Evolutionary conservation across 2,797 vertebrate genomes (phyloP), one percentile per base, ranked within the genome.

Genomic region (Eleutherodactylus coqui): DNA sequence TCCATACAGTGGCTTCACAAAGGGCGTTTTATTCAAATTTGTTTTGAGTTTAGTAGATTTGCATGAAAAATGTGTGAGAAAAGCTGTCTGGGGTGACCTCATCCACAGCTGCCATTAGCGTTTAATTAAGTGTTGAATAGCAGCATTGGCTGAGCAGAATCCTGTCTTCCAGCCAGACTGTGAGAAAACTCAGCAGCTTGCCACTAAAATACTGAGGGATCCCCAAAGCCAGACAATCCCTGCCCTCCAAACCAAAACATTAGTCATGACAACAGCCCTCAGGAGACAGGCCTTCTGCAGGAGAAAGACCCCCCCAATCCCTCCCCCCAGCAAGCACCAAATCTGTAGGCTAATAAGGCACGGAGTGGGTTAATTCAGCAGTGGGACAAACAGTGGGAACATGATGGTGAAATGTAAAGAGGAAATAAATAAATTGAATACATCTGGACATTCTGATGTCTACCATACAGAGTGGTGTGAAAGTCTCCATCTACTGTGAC

Each of bases 21-120:
- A 95, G 93, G 93, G 92, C 92, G 94, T 94, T 95, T 95, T 94
- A 95, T 95, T 95, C 93, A 94, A 95, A 95, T 95, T 95, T 95
- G 95, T 95, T 96, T 95, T 93, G 95, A 94, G 94, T 94, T 94
- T 93, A 91, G 88, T 90, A 92, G 93, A 95, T 96, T 95, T 96
- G 94, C 94, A 95, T 95, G 94, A 93, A 94, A 95, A 96, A 95
- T 93, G 95, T 94, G 95, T 94, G 94, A 95, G 94, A 95, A 96
- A 94, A 94, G 94, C 93, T 92, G 91, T 94, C 93, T 93, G 91
- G 91, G 89, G 92, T 96, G 96, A 96, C 95, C 95, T 94, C 92
- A 94, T 94, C 94, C 91, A 92, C 94, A 95, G 94, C 95, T 95
- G 95, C 94, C 93, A 96, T 96, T 96, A 96, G 95, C 94, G 94